Evolutionary conservation across 1,140 invertebrate genomes (phyloP), one percentile per base, ranked within the genome.

Genomic region (Magallana ariakensis): DNA sequence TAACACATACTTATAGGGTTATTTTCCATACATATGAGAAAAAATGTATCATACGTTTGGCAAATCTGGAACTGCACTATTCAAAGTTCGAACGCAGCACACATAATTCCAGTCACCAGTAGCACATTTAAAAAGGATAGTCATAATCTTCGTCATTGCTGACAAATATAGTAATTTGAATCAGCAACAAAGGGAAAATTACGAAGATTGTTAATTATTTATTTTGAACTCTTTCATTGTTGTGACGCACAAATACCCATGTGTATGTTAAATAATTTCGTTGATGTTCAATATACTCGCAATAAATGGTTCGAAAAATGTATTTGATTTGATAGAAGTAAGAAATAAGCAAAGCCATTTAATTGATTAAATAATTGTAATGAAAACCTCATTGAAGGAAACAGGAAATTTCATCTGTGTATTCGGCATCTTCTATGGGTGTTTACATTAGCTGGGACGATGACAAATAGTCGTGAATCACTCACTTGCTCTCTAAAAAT

Each of bases 331-430:
- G 58, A 75, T 33, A 75, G 4, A 26, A 19, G 33, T 75, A 26
- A 75, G 19, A 75, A 33, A 13, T 22, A 75, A 75, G 26, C 8
- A 26, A 9, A 75, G 66, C 66, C 66, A 75, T 75, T 75, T 75
- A 19, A 26, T 75, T 75, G 22, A 75, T 75, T 10, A 75, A 75
- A 75, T 75, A 75, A 75, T 75, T 75, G 66, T 75, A 75, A 75
- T 75, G 22, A 75, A 75, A 75, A 13, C 22, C 66, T 11, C 13
- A 75, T 26, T 26, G 66, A 75, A 75, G 66, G 66, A 75, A 75
- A 75, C 66, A 75, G 66, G 66, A 75, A 75, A 75, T 75, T 26
- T 75, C 66, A 75, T 75, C 66, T 33, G 66, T 75, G 66, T 75
- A 33, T 75, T 75, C 22, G 66, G 66, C 66, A 75, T 75, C 66